These are phyloP conservation scores for Pseudomyrmex sp. DNA, from an alignment of 1,140 invertebrate genomes.

Conservation along the genomic window DNA sequence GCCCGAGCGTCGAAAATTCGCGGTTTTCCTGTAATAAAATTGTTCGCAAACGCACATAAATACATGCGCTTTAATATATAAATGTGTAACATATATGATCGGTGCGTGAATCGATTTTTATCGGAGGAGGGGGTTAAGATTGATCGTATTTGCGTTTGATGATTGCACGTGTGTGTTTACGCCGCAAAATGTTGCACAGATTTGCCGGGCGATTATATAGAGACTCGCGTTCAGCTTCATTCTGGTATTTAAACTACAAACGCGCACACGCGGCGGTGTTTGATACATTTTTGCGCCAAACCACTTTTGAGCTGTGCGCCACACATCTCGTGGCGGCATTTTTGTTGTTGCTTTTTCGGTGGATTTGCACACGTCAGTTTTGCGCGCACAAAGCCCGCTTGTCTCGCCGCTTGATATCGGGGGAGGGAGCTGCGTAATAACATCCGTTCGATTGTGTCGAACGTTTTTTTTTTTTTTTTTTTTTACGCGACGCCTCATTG, in stretches of 20 bases:
- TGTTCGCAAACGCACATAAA: too few species aligned
- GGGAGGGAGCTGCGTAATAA: too few species aligned
- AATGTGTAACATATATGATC: too few species aligned
- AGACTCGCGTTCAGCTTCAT: conserved; percentile 6
- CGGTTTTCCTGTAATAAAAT: conserved; percentile 45
- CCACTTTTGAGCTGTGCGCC: background rate
- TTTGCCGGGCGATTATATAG: conserved; percentile 13
- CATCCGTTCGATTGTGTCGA: too few species aligned
- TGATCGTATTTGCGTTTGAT: conserved; percentile 30
- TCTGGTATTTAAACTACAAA: conserved; percentile 14
- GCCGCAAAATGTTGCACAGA: conserved; percentile 27
- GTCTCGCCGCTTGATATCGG: too few species aligned
- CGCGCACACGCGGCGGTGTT: too few species aligned
- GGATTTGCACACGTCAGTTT: too few species aligned
- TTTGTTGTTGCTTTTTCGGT: too few species aligned
- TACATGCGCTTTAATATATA: too few species aligned
- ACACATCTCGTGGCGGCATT: too few species aligned
- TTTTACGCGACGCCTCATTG: conserved; percentile 14
- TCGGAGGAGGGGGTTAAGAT: conserved; percentile 12
- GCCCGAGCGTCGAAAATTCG: conserved; percentile 20
- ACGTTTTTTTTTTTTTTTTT: too few species aligned
- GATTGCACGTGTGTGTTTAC: conserved; percentile 25
- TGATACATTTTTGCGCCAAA: conserved; percentile 9
- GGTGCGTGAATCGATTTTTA: conserved; percentile 16
- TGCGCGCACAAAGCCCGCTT: too few species aligned